Evolutionary conservation across 2,888 invertebrate genomes (phyloP).

Genomic region (Anthrax anthrax): DNA sequence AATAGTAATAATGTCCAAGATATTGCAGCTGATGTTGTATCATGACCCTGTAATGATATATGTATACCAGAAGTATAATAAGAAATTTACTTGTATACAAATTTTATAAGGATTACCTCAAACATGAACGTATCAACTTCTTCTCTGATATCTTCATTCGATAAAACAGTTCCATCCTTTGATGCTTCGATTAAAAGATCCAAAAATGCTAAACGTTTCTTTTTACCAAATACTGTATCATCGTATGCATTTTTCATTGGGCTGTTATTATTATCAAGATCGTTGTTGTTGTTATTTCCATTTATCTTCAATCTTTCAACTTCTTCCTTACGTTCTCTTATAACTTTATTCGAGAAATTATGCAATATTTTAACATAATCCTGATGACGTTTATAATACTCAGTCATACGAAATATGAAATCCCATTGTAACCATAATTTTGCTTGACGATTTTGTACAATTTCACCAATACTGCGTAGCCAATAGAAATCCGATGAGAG

Average conservation of each 20-base stretch:
- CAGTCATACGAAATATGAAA: slow-evolving; percentile 42
- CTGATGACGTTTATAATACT: slow-evolving; percentile 40
- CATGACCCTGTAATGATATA: slow-evolving; percentile 26
- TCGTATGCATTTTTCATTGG: slow-evolving; percentile 19
- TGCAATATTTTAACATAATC: slow-evolving; percentile 34
- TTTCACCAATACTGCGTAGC: slow-evolving; percentile 39
- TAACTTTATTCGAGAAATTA: slow-evolving; percentile 37
- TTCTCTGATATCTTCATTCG: slow-evolving; percentile 39
- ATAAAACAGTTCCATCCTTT: slow-evolving; percentile 34
- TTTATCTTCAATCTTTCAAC: slow-evolving; percentile 21
- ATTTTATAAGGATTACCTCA: slow-evolving; percentile 27
- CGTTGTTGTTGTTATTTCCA: slow-evolving; percentile 19
- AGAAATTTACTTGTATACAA: neutral
- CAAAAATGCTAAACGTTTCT: slow-evolving; percentile 42
- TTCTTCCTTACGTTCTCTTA: slow-evolving; percentile 36
- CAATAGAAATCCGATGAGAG: slow-evolving; percentile 1
- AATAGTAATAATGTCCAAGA: slow-evolving; percentile 33
- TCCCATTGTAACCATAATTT: slow-evolving; percentile 49
- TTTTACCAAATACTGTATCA: slow-evolving; percentile 26
- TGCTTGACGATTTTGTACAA: slow-evolving; percentile 38
- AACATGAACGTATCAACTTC: slow-evolving; percentile 54
- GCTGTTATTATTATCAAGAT: slow-evolving; percentile 18
- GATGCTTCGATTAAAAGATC: slow-evolving; percentile 43
- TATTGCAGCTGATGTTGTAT: slow-evolving; percentile 35
- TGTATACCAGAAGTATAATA: neutral